A percentile compares a stretch with the other conserved stretches of the same genome.
Conservation (phyloP, 2,888 invertebrate species). For the Amphimallon solstitiale region DNA sequence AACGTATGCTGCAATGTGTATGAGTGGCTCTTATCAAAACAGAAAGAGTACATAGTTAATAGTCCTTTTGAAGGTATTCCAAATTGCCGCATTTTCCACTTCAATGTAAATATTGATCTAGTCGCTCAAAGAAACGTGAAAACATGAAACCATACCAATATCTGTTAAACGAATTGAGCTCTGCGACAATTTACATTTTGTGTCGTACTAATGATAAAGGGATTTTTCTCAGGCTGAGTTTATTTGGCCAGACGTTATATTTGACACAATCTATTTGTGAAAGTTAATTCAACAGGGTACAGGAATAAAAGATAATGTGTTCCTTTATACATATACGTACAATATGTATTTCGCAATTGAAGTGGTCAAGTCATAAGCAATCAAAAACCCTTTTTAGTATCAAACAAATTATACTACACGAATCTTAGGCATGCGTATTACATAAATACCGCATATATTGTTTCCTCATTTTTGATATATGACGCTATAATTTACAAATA, state of each 20-base stretch:
- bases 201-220: background rate
- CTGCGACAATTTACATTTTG: background rate
- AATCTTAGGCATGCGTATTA: no score
- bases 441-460: no score
- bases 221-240: background rate
- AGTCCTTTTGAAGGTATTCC: no score
- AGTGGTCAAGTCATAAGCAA: no score
- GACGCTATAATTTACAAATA: no score
- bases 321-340: background rate
- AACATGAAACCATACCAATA: background rate
- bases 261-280: constrained; percentile 15
- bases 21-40: no score
- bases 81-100: no score
- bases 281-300: background rate
- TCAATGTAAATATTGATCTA: background rate
- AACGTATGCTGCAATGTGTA: no score
- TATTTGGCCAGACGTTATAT: constrained; percentile 4
- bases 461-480: no score
- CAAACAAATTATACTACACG: no score
- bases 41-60: no score
- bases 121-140: background rate
- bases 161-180: background rate
- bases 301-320: background rate
- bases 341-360: background rate
- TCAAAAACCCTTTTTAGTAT: no score